phyloP scores from a whole-genome alignment of 2,888 invertebrate species.

The Metacarcinus magister region DNA sequence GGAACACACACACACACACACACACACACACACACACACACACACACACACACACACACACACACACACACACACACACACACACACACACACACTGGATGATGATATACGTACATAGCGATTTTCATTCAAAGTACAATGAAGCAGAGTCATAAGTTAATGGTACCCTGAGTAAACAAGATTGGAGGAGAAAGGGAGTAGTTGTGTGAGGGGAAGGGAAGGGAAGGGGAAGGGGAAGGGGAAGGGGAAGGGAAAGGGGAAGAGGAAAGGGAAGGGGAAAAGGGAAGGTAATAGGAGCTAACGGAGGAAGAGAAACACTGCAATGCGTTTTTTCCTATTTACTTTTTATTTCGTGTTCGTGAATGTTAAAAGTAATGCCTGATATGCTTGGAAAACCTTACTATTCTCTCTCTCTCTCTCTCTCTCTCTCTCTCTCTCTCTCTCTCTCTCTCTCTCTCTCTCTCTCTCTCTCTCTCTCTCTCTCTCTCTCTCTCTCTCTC shows the following conservation, averaged over 20 bases:
- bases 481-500: neutral
- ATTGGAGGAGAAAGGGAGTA: neutral
- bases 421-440: too few species aligned
- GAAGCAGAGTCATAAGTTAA: neutral
- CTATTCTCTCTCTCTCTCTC: too few species aligned
- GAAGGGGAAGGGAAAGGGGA: neutral
- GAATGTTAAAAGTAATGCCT: neutral
- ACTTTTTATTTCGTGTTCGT: neutral
- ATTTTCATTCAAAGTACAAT: neutral
- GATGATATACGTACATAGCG: too few species aligned
- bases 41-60: conserved; percentile 2
- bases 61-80: too few species aligned
- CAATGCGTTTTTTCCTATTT: neutral
- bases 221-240: neutral
- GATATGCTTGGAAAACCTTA: too few species aligned
- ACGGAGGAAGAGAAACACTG: neutral
- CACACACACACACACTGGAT: too few species aligned
- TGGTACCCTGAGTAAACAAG: neutral
- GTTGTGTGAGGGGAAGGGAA: neutral
- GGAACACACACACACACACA: neutral
- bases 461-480: neutral
- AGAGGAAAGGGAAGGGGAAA: neutral
- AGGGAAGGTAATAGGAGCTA: neutral
- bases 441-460: too few species aligned
- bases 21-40: neutral